Evolutionary conservation across 2,113 vertebrate genomes (phyloP), one percentile per base, ranked within the genome.

Genomic region (Columba livia): DNA sequence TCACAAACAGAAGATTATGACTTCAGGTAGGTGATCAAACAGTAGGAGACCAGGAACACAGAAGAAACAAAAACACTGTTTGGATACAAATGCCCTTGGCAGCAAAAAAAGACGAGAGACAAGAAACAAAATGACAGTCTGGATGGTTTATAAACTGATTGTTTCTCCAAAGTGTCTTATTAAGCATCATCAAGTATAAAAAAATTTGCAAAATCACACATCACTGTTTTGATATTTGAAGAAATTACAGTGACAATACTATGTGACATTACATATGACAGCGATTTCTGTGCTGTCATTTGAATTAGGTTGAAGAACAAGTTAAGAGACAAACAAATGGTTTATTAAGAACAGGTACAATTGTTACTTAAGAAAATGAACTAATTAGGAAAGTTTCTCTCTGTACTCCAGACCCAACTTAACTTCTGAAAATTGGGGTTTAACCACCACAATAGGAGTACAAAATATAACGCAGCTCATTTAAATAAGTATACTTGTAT

Each of bases 401-500:
- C 32, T 12, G 6, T 9, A 26, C 13, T 42, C 17, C 23, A 88
- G 51, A 77, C 7, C 1, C 8, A 83, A 56, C 4, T 58, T n/a
- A 79, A 65, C 28, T 89, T 83, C 5, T 10, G 29, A 71, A 93
- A 91, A 84, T 2, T 24, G 32, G 40, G 13, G 24, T n/a, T 87
- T 67, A 47, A 67, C n/a, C 5, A 2, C 23, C n/a, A 29, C 65
- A 88, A 77, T 1, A 1, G 20, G 65, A 89, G 34, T n/a, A 67
- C 1, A 2, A 92, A 92, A 90, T 50, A 26, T 78, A 69, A 94
- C 42, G 61, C 26, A 71, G 34, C 0, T 12, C 0, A 91, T 57
- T 91, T 73, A 96, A 90, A 81, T 79, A 91, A 77, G n/a, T 88
- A 32, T 61, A 92, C 29, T 94, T 85, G 62, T 79, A 92, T 94